A percentile compares a stretch with the other conserved stretches of the same genome.
Conservation (phyloP, 2,113 vertebrate genomes). For the Muntiacus muntjak region DNA sequence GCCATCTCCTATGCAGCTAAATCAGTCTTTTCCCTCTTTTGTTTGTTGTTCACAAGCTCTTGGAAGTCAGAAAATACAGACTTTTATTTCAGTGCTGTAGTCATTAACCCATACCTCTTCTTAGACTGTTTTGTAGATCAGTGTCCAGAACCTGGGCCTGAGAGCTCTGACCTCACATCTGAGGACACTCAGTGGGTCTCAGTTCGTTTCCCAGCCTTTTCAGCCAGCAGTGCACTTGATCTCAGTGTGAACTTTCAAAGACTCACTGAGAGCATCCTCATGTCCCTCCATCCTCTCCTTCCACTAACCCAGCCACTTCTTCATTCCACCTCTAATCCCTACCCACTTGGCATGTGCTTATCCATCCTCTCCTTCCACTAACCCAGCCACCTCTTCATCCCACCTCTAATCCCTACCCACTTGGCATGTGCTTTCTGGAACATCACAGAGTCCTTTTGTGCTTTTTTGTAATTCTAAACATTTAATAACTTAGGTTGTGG, state of each 20-base stretch:
- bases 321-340: not conserved
- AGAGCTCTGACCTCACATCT: not conserved
- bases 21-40: not conserved
- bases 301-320: not conserved
- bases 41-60: not conserved
- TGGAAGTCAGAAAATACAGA: not conserved
- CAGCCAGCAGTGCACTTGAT: not conserved
- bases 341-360: too few species aligned
- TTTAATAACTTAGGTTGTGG: not conserved
- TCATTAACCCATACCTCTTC: not conserved
- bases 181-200: not conserved
- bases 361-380: too few species aligned
- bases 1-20: not conserved
- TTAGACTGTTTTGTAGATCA: not conserved
- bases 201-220: not conserved
- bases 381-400: not conserved
- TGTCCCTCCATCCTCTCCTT: not conserved
- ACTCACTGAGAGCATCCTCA: not conserved
- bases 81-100: not conserved
- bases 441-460: not conserved
- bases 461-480: not conserved
- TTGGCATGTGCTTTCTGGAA: not conserved
- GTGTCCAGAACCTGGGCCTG: not conserved
- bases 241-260: not conserved
- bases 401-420: not conserved